Base-by-base conservation (phyloP, 2,113 vertebrate genomes). In the Argyrosomus japonicus region DNA sequence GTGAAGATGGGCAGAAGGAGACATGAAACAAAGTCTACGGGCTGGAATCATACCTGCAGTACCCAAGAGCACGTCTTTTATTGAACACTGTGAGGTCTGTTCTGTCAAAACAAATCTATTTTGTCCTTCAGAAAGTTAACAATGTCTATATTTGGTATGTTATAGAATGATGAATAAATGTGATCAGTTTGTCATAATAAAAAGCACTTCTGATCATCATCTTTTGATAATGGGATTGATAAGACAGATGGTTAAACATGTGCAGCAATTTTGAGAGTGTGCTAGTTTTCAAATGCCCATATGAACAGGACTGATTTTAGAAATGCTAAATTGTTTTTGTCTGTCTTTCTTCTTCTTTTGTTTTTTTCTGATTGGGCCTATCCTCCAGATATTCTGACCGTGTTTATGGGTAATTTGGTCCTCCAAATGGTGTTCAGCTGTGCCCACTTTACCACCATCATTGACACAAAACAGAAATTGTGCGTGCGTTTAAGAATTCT, bases 11-110 rank as follows among this genome's bases (percentile, higher is more conserved):
- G 78, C 74, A 65, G 17, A 40, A 36, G 50, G 58, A 90, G 62
- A 77, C 19, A 79, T 85, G 70, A 87, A 75, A 84, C 67, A 77
- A 63, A 23, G 65, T 77, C 72, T 79, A 61, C 25, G n/a, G 72
- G 71, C 50, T 85, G 58, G 56, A 64, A 81, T 74, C 58, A 84
- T 80, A 84, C 47, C 54, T 17, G 61, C 32, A 60, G 69, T 17
- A 18, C 76, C 72, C 76, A 6, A 14, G 60, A 84, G 73, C 25
- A 65, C 25, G 19, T 61, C 60, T 82, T 81, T 58, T 43, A 72
- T 40, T 57, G n/a, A 45, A 75, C 23, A 53, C 50, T 56, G 29
- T 0, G 2, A 58, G 53, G n/a, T 32, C 47, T 65, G 25, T n/a
- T 64, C 61, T 77, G 71, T 79, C 53, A 79, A 71, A 85, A 64